A percentile compares a stretch with the other conserved stretches of the same genome.
These are phyloP conservation scores for Drosophila diplacantha DNA, from an alignment of 2,888 invertebrate genomes.

Conservation along the genomic window DNA sequence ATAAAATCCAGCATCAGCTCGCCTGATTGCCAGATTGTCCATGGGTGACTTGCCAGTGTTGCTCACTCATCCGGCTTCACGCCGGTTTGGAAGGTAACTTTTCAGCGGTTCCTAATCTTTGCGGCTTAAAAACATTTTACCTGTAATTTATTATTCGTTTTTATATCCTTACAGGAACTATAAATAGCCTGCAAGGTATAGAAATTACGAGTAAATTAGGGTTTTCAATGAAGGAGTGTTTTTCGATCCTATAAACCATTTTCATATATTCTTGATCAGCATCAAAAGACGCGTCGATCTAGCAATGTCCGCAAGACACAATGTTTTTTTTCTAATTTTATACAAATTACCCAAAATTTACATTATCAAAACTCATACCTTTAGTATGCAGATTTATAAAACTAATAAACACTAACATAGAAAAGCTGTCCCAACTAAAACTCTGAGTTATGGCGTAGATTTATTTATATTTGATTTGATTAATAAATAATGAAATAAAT, in stretches of 20 bases:
- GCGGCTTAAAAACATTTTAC: too few species aligned
- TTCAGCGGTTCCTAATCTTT: not conserved
- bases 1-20: slow-evolving; percentile 47
- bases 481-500: too few species aligned
- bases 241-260: not conserved
- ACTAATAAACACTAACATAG: not conserved
- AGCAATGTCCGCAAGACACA: too few species aligned
- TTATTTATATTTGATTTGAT: not conserved
- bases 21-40: slow-evolving; percentile 45
- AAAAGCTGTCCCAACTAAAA: not conserved
- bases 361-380: not conserved
- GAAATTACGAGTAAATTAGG: not conserved
- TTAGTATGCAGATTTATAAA: not conserved
- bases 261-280: not conserved
- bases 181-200: not conserved
- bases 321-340: too few species aligned
- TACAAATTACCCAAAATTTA: not conserved
- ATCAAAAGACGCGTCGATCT: not conserved
- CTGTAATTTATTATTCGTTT: not conserved
- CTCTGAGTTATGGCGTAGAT: not conserved
- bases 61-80: slow-evolving; percentile 1
- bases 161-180: not conserved
- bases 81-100: not conserved
- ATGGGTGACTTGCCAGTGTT: slow-evolving; percentile 16
- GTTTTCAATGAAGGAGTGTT: not conserved